Base-by-base conservation (phyloP, 2,888 invertebrate species). In the Scaptomyza caliginosa region DNA sequence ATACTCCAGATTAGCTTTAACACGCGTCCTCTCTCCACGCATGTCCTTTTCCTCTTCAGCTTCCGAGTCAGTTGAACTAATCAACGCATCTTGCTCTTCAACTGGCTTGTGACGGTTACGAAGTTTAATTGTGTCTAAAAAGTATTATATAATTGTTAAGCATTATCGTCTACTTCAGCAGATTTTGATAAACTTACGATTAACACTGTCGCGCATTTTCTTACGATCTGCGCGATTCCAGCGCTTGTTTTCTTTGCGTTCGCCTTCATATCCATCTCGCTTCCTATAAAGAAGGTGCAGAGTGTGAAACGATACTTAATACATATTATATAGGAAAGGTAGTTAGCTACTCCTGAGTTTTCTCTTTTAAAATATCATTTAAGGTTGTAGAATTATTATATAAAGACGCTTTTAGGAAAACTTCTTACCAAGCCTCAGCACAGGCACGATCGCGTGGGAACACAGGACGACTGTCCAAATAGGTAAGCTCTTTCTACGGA, bases 391-490 rank as follows among this genome's bases (percentile, higher is more conserved):
- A n/a, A n/a, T n/a, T n/a, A n/a, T n/a, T n/a, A n/a, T n/a, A n/a
- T n/a, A n/a, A n/a, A n/a, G n/a, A n/a, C n/a, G 26, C 26, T 28
- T 11, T 5, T 1, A 13, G 10, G 34, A 1, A 8, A 16, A 7
- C 2, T 13, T 11, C 92, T 87, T 93, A 96, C 98, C 98, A 99
- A n/a, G 98, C 98, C 91, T 96, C 96, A 0, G 97, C 97, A 90
- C 97, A 98, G 0, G 97, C 96, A 62, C 98, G 93, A 89, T 99
- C 99, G 49, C 95, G 93, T 0, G 96, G 95, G 91, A 97, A 98
- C 16, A 98, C 95, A 0, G 99, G 98, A 17, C 97, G 92, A 86
- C 97, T 97, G 91, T 99, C 98, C 78, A 99, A 92, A 89, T 98
- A 97, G 10, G 95, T 93, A 11, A 99, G 92, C 70, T 95, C 93